Evolutionary conservation across 2,888 invertebrate species (phyloP).

Genomic region (Archips xylosteana): DNA sequence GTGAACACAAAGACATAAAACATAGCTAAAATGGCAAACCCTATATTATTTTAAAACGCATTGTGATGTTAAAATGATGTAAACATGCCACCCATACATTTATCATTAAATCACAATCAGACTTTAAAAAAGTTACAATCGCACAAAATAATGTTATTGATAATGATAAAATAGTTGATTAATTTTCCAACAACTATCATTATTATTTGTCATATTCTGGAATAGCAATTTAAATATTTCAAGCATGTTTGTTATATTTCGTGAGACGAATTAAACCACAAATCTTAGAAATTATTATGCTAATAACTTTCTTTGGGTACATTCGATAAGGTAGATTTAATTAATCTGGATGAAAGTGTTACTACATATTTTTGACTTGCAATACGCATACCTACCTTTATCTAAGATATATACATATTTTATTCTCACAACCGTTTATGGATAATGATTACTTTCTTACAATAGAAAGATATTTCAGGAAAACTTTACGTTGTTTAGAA

Average conservation of each 20-base stretch:
- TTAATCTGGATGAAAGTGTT: background rate
- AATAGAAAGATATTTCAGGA: constrained; percentile 15
- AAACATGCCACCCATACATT: constrained; percentile 12
- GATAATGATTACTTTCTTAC: constrained; percentile 30
- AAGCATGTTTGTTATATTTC: constrained; percentile 1
- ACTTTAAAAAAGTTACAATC: background rate
- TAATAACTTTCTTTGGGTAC: background rate
- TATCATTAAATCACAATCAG: background rate
- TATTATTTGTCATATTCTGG: constrained; percentile 2
- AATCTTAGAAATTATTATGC: background rate
- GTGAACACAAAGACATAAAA: constrained; percentile 13
- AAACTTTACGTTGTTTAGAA: background rate
- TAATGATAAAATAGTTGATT: background rate
- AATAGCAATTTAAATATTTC: constrained; percentile 1
- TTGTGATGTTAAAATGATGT: constrained; percentile 11
- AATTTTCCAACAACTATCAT: background rate
- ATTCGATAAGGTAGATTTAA: background rate
- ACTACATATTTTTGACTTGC: background rate
- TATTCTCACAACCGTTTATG: constrained; percentile 39
- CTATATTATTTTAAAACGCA: constrained; percentile 5
- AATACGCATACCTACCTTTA: constrained; percentile 12
- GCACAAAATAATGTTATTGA: background rate
- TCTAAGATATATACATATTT: constrained; percentile 18
- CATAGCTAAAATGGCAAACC: constrained; percentile 12
- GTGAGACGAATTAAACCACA: background rate